Base-by-base conservation (phyloP, 2,797 vertebrate genomes). In the Pelodytes ibericus region DNA sequence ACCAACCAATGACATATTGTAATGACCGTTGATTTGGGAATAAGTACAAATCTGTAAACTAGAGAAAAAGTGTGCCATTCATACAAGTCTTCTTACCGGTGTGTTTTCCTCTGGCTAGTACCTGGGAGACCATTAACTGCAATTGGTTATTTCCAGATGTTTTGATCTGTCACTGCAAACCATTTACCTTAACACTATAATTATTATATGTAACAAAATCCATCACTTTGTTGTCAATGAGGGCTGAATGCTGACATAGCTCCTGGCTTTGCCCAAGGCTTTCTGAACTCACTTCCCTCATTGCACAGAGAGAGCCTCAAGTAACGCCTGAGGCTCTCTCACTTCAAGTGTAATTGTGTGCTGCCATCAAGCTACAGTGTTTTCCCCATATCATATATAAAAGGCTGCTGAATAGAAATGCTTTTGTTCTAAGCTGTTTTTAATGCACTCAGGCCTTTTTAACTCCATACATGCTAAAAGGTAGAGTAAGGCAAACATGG, bases 281-380 rank as follows among this genome's bases (percentile, higher is more conserved):
- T 3, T 73, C 26, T 63, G 18, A 69, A 71, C 71, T 63, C 71
- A 57, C 41, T 73, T 62, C 64, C 41, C 71, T 72, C 77, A 69
- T 20, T 74, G 77, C 71, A 74, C 71, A 69, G 22, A 73, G 33
- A 69, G 58, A 68, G 71, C 77, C 65, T 62, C 29, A 5, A 62
- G 77, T 56, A 56, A 69, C 47, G 71, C 77, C 65, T 47, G 25
- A n/a, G 49, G 77, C 77, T 31, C 31, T 73, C 71, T 56, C 64
- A 79, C 71, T 69, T 79, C 77, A 79, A 79, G 71, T 73, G 58
- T 72, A 73, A 79, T 68, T 67, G 64, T 74, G 39, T 74, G 30
- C 77, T 62, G 41, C 64, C 77, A 62, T 74, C 71, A 79, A 79
- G 64, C 59, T 33, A 63, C 29, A n/a, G 20, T 36, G 51, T 44